These are phyloP conservation scores for Otus scops DNA, from an alignment of 2,797 vertebrate genomes.

Conservation along the genomic window DNA sequence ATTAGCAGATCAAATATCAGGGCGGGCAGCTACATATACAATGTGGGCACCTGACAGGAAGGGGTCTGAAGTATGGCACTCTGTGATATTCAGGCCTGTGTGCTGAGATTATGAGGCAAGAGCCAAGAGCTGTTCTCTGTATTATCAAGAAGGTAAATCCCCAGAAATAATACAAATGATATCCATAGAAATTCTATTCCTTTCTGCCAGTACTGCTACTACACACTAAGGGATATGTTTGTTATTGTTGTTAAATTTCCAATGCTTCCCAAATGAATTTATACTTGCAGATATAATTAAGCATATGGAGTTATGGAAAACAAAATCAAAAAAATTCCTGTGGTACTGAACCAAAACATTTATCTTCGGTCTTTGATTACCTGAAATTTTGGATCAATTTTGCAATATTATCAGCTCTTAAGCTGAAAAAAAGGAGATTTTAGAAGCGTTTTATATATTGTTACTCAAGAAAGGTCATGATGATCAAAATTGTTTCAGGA, in stretches of 20 bases:
- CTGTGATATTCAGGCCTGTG: neutral
- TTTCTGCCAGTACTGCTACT: neutral
- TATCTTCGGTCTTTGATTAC: neutral
- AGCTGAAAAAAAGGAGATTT: neutral
- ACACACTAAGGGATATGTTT: neutral
- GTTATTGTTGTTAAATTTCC: neutral
- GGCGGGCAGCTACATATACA: neutral
- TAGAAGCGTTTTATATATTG: neutral
- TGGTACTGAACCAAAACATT: neutral
- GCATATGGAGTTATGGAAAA: fast-evolving
- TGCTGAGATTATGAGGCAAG: neutral
- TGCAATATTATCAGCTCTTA: neutral
- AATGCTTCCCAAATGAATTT: neutral
- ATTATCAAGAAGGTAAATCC: neutral
- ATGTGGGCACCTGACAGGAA: neutral
- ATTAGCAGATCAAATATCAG: neutral
- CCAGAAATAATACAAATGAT: neutral
- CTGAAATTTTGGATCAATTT: neutral
- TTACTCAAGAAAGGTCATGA: neutral
- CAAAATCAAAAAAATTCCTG: neutral
- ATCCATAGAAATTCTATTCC: neutral
- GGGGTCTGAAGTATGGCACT: fast-evolving
- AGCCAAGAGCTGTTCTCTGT: neutral
- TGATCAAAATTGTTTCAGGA: neutral
- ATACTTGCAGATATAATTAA: neutral